Evolutionary conservation across 2,797 vertebrate species (phyloP).

Genomic region (Austrolebias charrua): DNA sequence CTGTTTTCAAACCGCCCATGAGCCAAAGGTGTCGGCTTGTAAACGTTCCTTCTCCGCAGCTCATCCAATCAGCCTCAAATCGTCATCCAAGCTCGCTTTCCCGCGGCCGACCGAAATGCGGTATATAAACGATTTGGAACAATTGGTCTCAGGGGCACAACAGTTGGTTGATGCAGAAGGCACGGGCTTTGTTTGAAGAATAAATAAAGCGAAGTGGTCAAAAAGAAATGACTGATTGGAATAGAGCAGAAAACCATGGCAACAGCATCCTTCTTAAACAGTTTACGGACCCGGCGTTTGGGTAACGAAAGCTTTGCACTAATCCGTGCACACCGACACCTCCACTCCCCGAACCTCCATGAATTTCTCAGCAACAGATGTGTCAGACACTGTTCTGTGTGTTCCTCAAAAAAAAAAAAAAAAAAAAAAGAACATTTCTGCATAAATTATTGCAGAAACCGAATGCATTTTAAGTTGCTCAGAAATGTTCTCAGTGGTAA

Average conservation of each 20-base stretch:
- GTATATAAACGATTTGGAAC: slow-evolving; percentile 60
- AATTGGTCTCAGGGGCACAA: slow-evolving; percentile 69
- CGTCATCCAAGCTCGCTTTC: slow-evolving; percentile 50
- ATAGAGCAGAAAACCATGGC: slow-evolving; percentile 71
- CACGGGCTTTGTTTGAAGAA: slow-evolving; percentile 64
- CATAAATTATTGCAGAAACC: slow-evolving; percentile 31
- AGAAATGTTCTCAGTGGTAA: slow-evolving; percentile 5
- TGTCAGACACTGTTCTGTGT: slow-evolving; percentile 47
- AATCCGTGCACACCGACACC: slow-evolving; percentile 78
- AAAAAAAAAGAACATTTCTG: neutral
- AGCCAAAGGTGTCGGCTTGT: slow-evolving; percentile 76
- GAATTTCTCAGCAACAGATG: slow-evolving; percentile 71
- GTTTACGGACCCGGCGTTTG: slow-evolving; percentile 64
- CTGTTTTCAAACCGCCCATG: slow-evolving; percentile 54
- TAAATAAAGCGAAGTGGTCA: slow-evolving; percentile 71
- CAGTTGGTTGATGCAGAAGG: slow-evolving; percentile 78
- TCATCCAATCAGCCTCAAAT: slow-evolving; percentile 61
- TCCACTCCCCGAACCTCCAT: slow-evolving; percentile 59
- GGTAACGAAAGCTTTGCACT: slow-evolving; percentile 66
- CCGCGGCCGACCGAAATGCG: slow-evolving; percentile 53
- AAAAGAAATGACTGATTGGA: slow-evolving; percentile 66
- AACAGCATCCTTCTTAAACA: slow-evolving; percentile 73
- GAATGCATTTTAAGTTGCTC: slow-evolving; percentile 12
- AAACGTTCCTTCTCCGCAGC: slow-evolving; percentile 54
- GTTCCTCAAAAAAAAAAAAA: slow-evolving; percentile 28